These are phyloP conservation scores for Panurus biarmicus DNA, from an alignment of 2,113 vertebrate genomes.

Conservation along the genomic window DNA sequence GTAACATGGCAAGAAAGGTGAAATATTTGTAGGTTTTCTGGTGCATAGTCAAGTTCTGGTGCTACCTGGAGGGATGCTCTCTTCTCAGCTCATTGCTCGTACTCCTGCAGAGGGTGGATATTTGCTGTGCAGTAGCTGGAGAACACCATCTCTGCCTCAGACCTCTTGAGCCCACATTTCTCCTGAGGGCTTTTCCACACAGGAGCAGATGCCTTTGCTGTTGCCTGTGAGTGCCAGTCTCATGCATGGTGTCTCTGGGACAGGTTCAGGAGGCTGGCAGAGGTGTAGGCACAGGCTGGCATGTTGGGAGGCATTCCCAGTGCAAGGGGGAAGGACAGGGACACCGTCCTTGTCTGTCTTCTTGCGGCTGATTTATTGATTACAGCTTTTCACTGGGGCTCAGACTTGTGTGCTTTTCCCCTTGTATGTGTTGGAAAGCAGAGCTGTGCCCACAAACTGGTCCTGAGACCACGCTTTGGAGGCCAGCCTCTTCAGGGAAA, in stretches of 20 bases:
- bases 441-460: background rate
- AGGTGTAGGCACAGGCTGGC: background rate
- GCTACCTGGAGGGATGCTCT: background rate
- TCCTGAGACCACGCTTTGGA: background rate
- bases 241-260: fast-evolving
- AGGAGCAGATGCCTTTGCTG: background rate
- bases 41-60: background rate
- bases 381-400: background rate
- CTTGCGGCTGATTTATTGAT: background rate
- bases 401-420: background rate
- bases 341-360: background rate
- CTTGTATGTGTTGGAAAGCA: background rate
- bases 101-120: background rate
- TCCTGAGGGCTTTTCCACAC: background rate
- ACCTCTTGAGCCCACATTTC: background rate
- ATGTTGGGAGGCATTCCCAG: background rate
- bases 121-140: background rate
- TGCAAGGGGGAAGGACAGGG: background rate
- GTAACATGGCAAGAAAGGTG: background rate
- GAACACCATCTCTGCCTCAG: background rate
- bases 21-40: background rate
- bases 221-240: background rate
- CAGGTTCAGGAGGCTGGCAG: background rate
- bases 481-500: background rate
- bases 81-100: background rate